A percentile compares a stretch with the other conserved stretches of the same genome.
Evolutionary conservation across 2,113 vertebrate species (phyloP).

Genomic region (Thinocorus orbignyianus): DNA sequence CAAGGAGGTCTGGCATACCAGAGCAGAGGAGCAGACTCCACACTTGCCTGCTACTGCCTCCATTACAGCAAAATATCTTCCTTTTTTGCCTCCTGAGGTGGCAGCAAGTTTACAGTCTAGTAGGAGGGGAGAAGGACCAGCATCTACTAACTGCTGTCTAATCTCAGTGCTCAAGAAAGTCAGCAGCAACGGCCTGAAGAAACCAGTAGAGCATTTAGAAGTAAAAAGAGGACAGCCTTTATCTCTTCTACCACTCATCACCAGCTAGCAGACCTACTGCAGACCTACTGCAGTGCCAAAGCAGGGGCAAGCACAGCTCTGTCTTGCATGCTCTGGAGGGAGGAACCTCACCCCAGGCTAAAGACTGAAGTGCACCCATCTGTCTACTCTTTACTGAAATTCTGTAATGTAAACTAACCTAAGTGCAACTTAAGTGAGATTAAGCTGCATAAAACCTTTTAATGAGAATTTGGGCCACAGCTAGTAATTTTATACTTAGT

Average conservation of each 20-base stretch:
- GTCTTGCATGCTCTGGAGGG: not conserved
- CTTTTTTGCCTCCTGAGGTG: not conserved
- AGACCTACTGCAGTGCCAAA: not conserved
- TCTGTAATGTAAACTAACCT: not conserved
- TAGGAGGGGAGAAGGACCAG: not conserved
- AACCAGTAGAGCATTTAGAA: not conserved
- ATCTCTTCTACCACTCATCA: not conserved
- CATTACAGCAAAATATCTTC: not conserved
- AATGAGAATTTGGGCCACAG: not conserved
- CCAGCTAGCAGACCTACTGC: not conserved
- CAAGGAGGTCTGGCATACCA: not conserved
- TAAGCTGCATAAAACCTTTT: not conserved
- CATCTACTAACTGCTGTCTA: not conserved
- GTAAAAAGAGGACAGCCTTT: not conserved
- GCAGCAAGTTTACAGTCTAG: not conserved
- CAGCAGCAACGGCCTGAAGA: not conserved
- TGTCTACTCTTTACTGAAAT: not conserved
- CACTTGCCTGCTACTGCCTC: not conserved
- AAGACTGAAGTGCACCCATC: not conserved
- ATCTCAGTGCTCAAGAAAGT: not conserved
- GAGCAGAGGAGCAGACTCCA: not conserved
- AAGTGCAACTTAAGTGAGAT: not conserved
- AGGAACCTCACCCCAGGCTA: not conserved
- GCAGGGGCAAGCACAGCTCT: not conserved
- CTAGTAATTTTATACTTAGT: not conserved